These are phyloP conservation scores for Agrypnus murinus DNA, from an alignment of 2,888 invertebrate genomes.

Conservation along the genomic window DNA sequence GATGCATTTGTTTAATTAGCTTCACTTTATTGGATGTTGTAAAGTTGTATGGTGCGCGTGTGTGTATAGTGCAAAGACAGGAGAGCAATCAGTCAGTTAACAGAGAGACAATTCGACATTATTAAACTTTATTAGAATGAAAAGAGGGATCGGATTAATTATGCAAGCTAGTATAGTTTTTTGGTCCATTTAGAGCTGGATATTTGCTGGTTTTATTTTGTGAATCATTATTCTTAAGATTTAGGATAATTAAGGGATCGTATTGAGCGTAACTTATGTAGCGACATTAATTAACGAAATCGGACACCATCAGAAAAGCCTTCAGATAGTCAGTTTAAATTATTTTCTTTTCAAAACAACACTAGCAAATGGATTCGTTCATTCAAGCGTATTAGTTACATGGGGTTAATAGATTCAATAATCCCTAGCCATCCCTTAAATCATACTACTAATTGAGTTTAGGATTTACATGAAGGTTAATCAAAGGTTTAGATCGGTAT, in stretches of 20 bases:
- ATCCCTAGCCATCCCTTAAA: no score
- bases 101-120: not conserved
- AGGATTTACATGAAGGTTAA: no score
- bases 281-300: no score
- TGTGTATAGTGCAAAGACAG: conserved; percentile 20
- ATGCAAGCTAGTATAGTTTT: not conserved
- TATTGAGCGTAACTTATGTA: not conserved
- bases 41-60: no score
- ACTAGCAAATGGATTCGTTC: no score
- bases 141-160: conserved; percentile 10
- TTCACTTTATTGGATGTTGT: conserved; percentile 18
- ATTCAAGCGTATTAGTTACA: no score
- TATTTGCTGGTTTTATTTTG: not conserved
- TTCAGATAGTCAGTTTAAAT: no score
- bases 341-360: no score
- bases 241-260: not conserved
- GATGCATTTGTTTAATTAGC: conserved; percentile 20
- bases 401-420: no score
- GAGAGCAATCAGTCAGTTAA: conserved; percentile 22
- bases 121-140: conserved; percentile 19
- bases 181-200: not conserved
- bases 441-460: no score
- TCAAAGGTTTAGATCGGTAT: no score
- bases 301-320: no score
- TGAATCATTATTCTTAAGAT: not conserved